phyloP scores from a whole-genome alignment of 2,888 invertebrate genomes.

The Epirrita christyi region DNA sequence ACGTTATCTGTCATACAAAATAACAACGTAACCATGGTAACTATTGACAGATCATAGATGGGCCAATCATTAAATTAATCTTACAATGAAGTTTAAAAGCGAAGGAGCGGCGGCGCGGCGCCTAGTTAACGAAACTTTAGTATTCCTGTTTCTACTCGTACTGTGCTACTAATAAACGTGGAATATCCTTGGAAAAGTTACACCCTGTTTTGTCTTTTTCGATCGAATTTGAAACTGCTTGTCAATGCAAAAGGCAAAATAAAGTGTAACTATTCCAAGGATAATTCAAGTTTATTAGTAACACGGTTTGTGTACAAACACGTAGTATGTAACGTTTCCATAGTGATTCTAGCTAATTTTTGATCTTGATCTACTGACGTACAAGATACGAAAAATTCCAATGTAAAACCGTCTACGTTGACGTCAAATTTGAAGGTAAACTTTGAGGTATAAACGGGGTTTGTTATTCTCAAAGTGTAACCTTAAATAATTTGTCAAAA shows the following conservation, averaged over 20 bases:
- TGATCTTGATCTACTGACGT: slow-evolving; percentile 62
- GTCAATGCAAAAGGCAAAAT: no score
- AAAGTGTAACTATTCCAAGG: no score
- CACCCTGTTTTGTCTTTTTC: no score
- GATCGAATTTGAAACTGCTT: no score
- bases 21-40: not conserved
- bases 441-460: slow-evolving; percentile 57
- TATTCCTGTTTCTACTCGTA: slow-evolving; percentile 73
- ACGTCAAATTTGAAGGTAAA: slow-evolving; percentile 60
- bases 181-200: no score
- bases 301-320: slow-evolving; percentile 72
- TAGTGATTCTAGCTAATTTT: slow-evolving; percentile 71
- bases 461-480: slow-evolving; percentile 59
- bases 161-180: no score
- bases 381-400: slow-evolving; percentile 54
- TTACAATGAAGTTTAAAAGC: slow-evolving; percentile 41
- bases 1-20: not conserved
- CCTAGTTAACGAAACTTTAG: slow-evolving; percentile 64
- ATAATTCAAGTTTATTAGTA: no score
- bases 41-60: not conserved
- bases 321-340: slow-evolving; percentile 71
- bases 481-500: slow-evolving; percentile 56
- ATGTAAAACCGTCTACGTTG: slow-evolving; percentile 31
- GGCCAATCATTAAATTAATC: not conserved
- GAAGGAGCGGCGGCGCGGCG: slow-evolving; percentile 56